Base-by-base conservation (phyloP, 1,140 invertebrate species). In the Bombus consobrinus region DNA sequence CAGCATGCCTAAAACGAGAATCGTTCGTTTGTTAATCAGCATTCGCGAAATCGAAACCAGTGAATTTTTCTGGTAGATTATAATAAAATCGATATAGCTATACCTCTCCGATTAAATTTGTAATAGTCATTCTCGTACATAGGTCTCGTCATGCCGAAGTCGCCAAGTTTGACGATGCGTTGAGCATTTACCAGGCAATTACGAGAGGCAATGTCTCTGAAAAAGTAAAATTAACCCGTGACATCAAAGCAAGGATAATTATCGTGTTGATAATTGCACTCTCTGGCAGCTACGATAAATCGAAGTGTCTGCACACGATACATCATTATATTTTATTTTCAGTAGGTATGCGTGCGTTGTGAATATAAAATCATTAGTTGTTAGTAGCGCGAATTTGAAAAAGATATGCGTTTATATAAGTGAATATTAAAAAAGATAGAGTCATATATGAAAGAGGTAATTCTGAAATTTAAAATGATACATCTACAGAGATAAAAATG, bases 101-200 rank as follows among this genome's bases (percentile, higher is more conserved):
- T 94, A 97, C 97, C 98, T 93, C 97, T 97, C 41, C 98, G 96
- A 92, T 97, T 98, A 89, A 98, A 98, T 85, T 97, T 96, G 92
- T 98, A 98, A 93, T 98, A 98, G 92, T 98, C 98, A 81, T 97
- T 98, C 89, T 98, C 98, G 93, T 97, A 98, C 93, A 98, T 97
- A 9, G 98, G 96, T 43, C 98, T 96, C 10, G 98, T 98, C 98
- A 99, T 98, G 37, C 98, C 98, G 94, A 99, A 99, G 94, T 99
- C 98, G 8, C 97, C 98, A 25, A 99, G 96, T 94, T 99, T 99
- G 5, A 99, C 97, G 0, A 97, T 96, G 80, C 97, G 96, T 83
- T 97, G 96, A 9, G 97, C 97, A 93, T 98, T 98, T 1, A 99
- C 97, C 5, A 99, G 95, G 93, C 98, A 99, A 95, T 99, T 99